Evolutionary conservation across 2,888 invertebrate genomes (phyloP).

Genomic region (Aleiodes leptofemur): DNA sequence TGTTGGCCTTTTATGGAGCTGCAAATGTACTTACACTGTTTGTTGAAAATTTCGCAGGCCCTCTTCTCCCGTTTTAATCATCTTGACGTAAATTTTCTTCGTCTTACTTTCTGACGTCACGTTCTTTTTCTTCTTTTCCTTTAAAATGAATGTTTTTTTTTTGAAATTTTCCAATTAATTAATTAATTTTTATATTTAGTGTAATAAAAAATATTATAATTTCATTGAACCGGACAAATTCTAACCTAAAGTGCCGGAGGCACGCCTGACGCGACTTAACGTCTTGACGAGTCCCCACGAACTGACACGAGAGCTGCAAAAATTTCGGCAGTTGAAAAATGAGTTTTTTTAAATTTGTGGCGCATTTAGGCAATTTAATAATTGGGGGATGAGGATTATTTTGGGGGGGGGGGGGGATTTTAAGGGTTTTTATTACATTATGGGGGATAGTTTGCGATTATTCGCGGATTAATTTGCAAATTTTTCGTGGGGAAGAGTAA

Average conservation of each 20-base stretch:
- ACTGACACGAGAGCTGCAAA: conserved; percentile 8
- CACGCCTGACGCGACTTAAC: conserved; percentile 48
- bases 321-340: too few relatives aligned
- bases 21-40: conserved; percentile 60
- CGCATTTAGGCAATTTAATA: not conserved
- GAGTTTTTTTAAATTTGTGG: not conserved
- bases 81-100: conserved; percentile 47
- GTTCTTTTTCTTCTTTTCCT: not conserved
- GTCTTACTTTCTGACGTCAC: not conserved
- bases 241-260: conserved; percentile 58
- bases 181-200: too few relatives aligned
- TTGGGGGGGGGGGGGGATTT: not conserved
- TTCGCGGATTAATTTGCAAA: too few relatives aligned
- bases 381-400: not conserved
- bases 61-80: conserved; percentile 65
- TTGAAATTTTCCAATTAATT: too few relatives aligned
- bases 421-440: too few relatives aligned
- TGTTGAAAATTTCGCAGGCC: conserved; percentile 60
- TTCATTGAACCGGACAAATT: conserved; percentile 13
- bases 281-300: conserved; percentile 12
- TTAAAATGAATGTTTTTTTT: too few relatives aligned
- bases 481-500: too few relatives aligned
- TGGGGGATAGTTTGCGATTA: too few relatives aligned
- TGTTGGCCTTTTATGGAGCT: not conserved
- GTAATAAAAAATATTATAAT: not conserved